Conservation (phyloP, 2,797 vertebrate species). For the Sebastolobus altivelis region DNA sequence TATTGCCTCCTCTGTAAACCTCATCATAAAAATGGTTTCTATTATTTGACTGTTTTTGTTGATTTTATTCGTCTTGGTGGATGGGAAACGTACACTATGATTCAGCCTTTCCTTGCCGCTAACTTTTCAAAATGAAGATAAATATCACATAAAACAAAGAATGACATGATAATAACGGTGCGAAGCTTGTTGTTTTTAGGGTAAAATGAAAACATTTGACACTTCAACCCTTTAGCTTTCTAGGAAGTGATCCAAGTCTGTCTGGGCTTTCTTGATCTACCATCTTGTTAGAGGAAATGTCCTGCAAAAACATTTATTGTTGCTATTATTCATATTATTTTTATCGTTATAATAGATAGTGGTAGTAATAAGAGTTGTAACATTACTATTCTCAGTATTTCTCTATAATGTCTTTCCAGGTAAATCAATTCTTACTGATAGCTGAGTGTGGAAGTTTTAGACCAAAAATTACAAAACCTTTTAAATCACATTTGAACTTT, state of each 20-base stretch:
- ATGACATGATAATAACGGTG: constrained; percentile 29
- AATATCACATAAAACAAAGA: constrained; percentile 34
- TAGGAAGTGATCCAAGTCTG: not conserved
- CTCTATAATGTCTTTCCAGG: not conserved
- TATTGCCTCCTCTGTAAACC: constrained; percentile 58
- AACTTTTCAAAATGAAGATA: constrained; percentile 33
- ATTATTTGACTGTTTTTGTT: constrained; percentile 57
- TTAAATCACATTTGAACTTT: not conserved
- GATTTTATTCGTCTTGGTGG: constrained; percentile 42
- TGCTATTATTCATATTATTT: not conserved
- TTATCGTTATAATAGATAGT: not conserved
- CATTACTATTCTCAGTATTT: not conserved
- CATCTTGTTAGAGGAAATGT: not conserved
- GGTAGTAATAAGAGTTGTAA: not conserved
- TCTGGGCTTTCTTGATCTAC: constrained; percentile 2
- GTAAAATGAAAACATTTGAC: constrained; percentile 23
- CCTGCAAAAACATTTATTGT: not conserved
- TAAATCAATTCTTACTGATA: not conserved
- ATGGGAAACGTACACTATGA: constrained; percentile 26
- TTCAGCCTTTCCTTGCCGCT: constrained; percentile 38
- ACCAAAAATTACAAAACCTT: not conserved
- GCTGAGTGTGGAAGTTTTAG: not conserved
- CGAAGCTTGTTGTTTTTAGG: constrained; percentile 13
- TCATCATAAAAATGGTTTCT: constrained; percentile 53
- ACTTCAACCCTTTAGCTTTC: constrained; percentile 14